These are phyloP conservation scores for Caerostris extrusa DNA, from an alignment of 1,140 invertebrate species.

Conservation along the genomic window DNA sequence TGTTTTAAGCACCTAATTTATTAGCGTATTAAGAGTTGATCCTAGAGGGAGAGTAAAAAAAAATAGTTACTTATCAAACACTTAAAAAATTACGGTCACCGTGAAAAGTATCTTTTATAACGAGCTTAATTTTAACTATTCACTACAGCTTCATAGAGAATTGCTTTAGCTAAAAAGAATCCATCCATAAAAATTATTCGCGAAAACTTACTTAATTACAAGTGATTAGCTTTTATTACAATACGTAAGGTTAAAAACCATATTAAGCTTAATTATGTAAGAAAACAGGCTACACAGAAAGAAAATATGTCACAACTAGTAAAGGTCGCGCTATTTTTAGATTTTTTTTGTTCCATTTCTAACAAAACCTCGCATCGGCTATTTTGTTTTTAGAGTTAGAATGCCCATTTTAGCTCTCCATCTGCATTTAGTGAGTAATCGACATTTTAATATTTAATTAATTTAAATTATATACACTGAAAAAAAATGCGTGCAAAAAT, in stretches of 20 bases:
- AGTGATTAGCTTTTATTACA: background rate
- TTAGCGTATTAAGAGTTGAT: too few species aligned
- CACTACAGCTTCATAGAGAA: background rate
- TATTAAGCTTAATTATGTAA: conserved; percentile 14
- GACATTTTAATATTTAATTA: background rate
- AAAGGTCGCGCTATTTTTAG: background rate
- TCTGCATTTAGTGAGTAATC: too few species aligned
- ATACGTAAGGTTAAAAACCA: background rate
- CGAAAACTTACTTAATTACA: conserved; percentile 12
- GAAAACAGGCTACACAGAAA: background rate
- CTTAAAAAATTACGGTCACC: too few species aligned
- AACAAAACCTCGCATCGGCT: background rate
- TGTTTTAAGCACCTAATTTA: too few species aligned
- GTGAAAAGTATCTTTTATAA: too few species aligned
- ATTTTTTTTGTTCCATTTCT: background rate
- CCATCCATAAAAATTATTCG: background rate
- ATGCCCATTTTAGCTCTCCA: conserved; percentile 27
- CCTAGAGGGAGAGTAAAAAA: too few species aligned
- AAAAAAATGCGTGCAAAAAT: too few species aligned
- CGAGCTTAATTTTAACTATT: background rate
- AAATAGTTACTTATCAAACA: too few species aligned
- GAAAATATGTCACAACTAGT: background rate
- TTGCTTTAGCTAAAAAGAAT: background rate
- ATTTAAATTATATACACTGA: too few species aligned
- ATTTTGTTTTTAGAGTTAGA: background rate